Conservation (phyloP, 2,113 vertebrate species). For the Sceloporus tristichus region DNA sequence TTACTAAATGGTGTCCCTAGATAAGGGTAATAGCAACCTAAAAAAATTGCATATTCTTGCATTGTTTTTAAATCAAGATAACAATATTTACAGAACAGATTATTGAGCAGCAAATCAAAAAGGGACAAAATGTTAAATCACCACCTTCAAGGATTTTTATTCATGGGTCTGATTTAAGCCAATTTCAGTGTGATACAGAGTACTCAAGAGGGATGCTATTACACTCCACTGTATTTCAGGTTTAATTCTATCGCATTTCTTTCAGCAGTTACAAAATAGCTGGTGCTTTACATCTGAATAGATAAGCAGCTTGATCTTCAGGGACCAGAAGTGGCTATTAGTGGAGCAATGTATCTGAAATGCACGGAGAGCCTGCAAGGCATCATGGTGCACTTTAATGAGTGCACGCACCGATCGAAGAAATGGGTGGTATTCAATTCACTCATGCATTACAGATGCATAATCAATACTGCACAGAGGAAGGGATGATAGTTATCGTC, state of each 20-base stretch:
- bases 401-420: conserved; percentile 39
- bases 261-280: conserved; percentile 34
- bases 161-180: conserved; percentile 34
- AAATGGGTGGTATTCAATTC: conserved; percentile 45
- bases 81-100: not conserved
- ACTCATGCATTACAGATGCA: conserved; percentile 45
- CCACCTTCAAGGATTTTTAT: conserved; percentile 18
- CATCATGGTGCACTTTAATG: conserved; percentile 33
- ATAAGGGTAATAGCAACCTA: not conserved
- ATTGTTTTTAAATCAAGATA: not conserved
- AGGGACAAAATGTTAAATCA: not conserved
- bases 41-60: not conserved
- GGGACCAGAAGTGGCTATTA: not conserved
- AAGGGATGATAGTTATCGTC: conserved; percentile 57
- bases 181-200: conserved; percentile 35
- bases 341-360: conserved; percentile 42
- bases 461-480: conserved; percentile 62
- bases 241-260: conserved; percentile 41
- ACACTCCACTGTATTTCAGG: conserved; percentile 21
- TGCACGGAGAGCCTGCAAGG: not conserved
- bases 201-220: conserved; percentile 16
- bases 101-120: not conserved
- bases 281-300: conserved; percentile 37
- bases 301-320: conserved; percentile 50
- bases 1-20: not conserved